phyloP scores from a whole-genome alignment of 2,888 invertebrate species.

The Cantharis rufa region DNA sequence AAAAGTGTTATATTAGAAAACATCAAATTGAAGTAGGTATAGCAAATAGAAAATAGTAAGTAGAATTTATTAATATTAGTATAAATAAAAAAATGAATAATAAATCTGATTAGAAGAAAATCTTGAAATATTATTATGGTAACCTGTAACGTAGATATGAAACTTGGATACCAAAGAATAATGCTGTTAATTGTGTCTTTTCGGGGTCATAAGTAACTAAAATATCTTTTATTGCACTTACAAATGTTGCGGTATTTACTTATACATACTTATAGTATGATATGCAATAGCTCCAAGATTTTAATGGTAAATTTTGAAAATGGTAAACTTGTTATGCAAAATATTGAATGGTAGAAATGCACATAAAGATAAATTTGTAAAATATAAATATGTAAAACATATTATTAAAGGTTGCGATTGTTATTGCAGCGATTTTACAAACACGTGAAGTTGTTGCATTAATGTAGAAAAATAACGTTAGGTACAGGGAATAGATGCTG shows the following conservation, averaged over 20 bases:
- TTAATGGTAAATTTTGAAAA: neutral
- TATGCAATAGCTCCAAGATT: neutral
- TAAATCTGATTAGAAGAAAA: too few relatives aligned
- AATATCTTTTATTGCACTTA: too few relatives aligned
- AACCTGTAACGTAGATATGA: too few relatives aligned
- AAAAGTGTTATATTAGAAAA: too few relatives aligned
- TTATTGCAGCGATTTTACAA: conserved; percentile 14
- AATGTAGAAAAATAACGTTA: conserved; percentile 11
- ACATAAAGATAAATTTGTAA: neutral
- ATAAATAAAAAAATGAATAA: too few relatives aligned
- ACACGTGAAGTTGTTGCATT: conserved; percentile 19
- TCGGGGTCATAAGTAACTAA: too few relatives aligned
- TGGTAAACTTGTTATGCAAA: neutral
- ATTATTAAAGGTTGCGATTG: conserved; percentile 7
- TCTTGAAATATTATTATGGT: too few relatives aligned
- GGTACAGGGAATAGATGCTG: conserved; percentile 17
- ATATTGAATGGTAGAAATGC: neutral
- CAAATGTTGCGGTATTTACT: neutral
- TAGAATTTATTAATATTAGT: too few relatives aligned
- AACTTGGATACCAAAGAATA: too few relatives aligned
- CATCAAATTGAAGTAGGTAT: too few relatives aligned
- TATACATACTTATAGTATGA: neutral
- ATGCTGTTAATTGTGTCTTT: too few relatives aligned
- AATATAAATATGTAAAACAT: conserved; percentile 6
- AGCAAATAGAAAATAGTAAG: too few relatives aligned